These are phyloP conservation scores for Onychomys arenicola DNA, from an alignment of 2,797 vertebrate genomes.

Conservation along the genomic window DNA sequence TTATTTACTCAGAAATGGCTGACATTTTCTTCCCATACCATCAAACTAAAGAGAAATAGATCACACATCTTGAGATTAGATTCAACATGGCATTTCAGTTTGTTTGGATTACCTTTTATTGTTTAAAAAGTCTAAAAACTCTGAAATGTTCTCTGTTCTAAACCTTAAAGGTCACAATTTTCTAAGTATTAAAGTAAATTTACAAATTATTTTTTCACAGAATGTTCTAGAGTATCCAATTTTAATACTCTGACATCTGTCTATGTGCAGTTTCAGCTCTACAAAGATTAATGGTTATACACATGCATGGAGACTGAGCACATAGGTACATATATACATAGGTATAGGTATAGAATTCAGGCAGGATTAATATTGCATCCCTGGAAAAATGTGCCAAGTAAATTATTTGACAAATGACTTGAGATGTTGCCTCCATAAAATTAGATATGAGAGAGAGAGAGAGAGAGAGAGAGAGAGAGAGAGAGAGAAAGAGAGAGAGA, in stretches of 20 bases:
- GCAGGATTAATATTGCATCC: not conserved
- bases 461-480: too few relatives aligned
- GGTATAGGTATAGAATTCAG: not conserved
- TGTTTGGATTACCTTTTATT: constrained; percentile 4
- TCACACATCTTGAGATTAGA: not conserved
- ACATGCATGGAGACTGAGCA: not conserved
- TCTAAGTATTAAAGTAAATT: not conserved
- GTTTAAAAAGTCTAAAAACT: constrained; percentile 32
- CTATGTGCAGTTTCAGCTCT: not conserved
- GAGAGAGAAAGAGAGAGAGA: too few relatives aligned
- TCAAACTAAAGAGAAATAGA: constrained; percentile 49
- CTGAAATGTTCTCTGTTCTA: not conserved
- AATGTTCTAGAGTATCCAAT: not conserved
- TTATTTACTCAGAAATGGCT: constrained; percentile 33
- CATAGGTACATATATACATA: too few relatives aligned
- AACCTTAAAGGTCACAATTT: constrained; percentile 52
- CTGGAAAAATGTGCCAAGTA: not conserved
- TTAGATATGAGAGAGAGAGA: not conserved
- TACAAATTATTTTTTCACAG: constrained; percentile 36
- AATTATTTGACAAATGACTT: not conserved
- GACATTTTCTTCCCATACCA: constrained; percentile 44
- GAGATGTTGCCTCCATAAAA: not conserved
- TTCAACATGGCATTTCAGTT: constrained; percentile 36
- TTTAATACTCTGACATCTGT: not conserved
- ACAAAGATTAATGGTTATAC: too few relatives aligned